Evolutionary conservation across 2,888 invertebrate genomes (phyloP).

Genomic region (Acanthosepion lycidas): DNA sequence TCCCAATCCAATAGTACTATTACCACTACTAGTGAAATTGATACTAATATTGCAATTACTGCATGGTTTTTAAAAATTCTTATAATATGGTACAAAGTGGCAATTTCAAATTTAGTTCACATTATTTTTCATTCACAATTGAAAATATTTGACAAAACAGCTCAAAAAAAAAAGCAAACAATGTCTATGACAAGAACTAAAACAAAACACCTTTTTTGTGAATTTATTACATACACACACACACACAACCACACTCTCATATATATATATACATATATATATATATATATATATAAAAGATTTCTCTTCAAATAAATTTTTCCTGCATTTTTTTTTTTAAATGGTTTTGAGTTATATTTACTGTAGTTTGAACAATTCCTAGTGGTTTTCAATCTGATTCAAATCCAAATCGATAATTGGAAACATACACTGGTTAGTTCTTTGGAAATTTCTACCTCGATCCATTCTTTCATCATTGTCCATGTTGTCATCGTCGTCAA

Average conservation of each 20-base stretch:
- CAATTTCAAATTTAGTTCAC: no score
- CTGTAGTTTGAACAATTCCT: neutral
- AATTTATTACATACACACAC: neutral
- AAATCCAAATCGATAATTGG: constrained; percentile 67
- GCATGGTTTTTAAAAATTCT: no score
- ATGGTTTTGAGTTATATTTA: neutral
- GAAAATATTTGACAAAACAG: no score
- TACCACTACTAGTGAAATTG: no score
- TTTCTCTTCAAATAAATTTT: neutral
- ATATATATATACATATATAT: neutral
- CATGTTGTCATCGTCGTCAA: constrained; percentile 40
- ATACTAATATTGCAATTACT: no score
- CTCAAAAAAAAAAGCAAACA: neutral
- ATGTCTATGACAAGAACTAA: neutral
- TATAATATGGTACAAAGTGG: no score
- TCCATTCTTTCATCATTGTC: neutral
- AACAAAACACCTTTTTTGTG: neutral
- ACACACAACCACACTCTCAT: neutral
- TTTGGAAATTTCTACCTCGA: neutral
- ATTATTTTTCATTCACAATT: no score
- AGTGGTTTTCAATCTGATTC: constrained; percentile 70
- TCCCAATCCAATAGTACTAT: no score
- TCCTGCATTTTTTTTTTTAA: neutral
- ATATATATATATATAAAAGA: neutral
- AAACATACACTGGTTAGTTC: constrained; percentile 58